Base-by-base conservation (phyloP, 1,140 invertebrate species). In the Condylostylus longicornis region DNA sequence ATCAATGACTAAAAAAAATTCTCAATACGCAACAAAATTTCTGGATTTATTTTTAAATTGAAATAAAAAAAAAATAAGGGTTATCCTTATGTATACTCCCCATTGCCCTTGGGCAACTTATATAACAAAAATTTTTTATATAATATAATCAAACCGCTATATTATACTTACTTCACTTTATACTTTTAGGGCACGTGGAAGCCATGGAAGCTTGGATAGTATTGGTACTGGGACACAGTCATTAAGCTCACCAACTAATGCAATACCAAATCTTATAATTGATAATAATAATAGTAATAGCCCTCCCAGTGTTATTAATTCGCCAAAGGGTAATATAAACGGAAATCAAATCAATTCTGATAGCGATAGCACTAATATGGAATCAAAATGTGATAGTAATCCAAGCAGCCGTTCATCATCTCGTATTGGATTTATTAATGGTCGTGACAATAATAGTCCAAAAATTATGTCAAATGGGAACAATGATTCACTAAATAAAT, bases 121-220 rank as follows among this genome's bases (percentile, higher is more conserved):
- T n/a, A n/a, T n/a, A n/a, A n/a, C n/a, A n/a, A n/a, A n/a, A n/a
- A n/a, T n/a, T n/a, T n/a, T n/a, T n/a, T n/a, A n/a, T n/a, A n/a
- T n/a, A n/a, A n/a, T n/a, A n/a, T n/a, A n/a, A n/a, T n/a, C n/a
- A n/a, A n/a, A n/a, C n/a, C n/a, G n/a, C n/a, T n/a, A n/a, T n/a
- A n/a, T n/a, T n/a, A n/a, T n/a, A n/a, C n/a, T n/a, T n/a, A n/a
- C n/a, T 36, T 12, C 22, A 23, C 13, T 37, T 3, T 36, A 23
- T 18, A 8, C 13, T 44, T 31, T 17, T 41, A 61, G 58, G 20
- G 58, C 56, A 41, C 57, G 57, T 38, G 57, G 48, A 38, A 61
- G 58, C 46, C 51, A 54, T 27, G 58, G 57, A 20, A 58, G 55
- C 21, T 42, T 61, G 18, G 57, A 61, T 42, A 59, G 57, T 46